A percentile compares a stretch with the other conserved stretches of the same genome.
These are phyloP conservation scores for Micromesistius poutassou DNA, from an alignment of 2,797 vertebrate species.

Conservation along the genomic window DNA sequence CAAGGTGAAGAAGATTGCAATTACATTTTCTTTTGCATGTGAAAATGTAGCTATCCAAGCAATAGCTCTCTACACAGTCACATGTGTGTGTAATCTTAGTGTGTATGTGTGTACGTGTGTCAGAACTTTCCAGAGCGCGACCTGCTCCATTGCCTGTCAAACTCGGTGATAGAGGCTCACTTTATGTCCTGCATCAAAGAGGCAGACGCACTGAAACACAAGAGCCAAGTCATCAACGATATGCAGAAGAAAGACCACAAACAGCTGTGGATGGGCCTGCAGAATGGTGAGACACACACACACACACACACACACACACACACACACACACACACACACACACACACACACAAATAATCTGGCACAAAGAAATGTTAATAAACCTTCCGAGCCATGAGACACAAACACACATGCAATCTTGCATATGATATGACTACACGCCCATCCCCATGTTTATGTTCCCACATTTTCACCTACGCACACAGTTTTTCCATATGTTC, in stretches of 20 bases:
- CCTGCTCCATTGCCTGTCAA: conserved; percentile 89
- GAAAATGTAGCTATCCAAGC: not conserved
- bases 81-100: conserved; percentile 15
- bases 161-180: conserved; percentile 92
- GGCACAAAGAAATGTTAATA: not conserved
- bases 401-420: conserved; percentile 8
- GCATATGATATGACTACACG: conserved; percentile 6
- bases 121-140: conserved; percentile 94
- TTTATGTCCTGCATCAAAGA: conserved; percentile 99
- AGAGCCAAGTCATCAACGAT: conserved; percentile 97
- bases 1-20: conserved; percentile 78
- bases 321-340: not conserved
- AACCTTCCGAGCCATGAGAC: not conserved
- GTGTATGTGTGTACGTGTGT: conserved; percentile 14
- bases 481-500: conserved; percentile 5
- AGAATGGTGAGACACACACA: conserved; percentile 88
- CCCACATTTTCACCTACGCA: conserved; percentile 7
- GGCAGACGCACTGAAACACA: conserved; percentile 97
- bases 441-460: conserved; percentile 10
- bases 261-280: conserved; percentile 98
- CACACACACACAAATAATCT: conserved; percentile 6
- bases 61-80: not conserved
- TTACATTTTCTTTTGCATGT: not conserved
- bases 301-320: conserved; percentile 9
- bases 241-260: conserved; percentile 99